Percentiles rank a stretch among this genome's conserved stretches.
phyloP scores from a whole-genome alignment of 2,797 vertebrate species.

The Rhinogobio ventralis region DNA sequence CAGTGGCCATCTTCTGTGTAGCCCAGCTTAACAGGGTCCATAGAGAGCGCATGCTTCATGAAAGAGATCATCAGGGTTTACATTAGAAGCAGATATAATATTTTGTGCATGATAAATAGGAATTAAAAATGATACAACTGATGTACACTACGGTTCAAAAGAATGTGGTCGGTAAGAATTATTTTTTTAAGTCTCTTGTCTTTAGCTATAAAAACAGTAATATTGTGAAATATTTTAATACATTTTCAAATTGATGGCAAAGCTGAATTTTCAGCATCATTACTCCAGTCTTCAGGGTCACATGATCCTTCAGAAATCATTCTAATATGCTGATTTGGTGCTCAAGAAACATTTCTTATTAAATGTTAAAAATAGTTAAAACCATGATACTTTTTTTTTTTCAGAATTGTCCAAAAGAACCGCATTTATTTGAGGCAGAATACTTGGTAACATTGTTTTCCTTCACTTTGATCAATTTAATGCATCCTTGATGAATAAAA shows the following conservation, averaged over 20 bases:
- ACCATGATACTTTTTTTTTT: neutral
- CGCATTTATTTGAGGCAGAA: neutral
- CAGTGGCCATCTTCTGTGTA: constrained; percentile 90
- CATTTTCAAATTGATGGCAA: neutral
- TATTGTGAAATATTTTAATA: neutral
- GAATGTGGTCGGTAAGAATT: neutral
- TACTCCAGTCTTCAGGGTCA: neutral
- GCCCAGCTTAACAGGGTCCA: constrained; percentile 85
- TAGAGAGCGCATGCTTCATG: constrained; percentile 86
- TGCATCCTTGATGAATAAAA: neutral
- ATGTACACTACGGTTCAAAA: neutral
- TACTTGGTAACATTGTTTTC: neutral
- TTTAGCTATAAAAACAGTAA: neutral
- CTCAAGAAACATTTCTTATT: neutral
- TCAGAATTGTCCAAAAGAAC: neutral
- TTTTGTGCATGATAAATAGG: neutral
- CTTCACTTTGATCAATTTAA: neutral
- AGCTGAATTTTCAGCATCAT: neutral
- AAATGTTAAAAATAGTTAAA: neutral
- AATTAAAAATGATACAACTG: neutral
- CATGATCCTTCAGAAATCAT: neutral
- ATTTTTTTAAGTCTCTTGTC: neutral
- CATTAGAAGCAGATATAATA: neutral
- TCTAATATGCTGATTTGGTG: neutral
- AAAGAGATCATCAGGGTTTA: constrained; percentile 11